phyloP scores from a whole-genome alignment of 2,797 vertebrate genomes.

The Hozukius guyotensis region DNA sequence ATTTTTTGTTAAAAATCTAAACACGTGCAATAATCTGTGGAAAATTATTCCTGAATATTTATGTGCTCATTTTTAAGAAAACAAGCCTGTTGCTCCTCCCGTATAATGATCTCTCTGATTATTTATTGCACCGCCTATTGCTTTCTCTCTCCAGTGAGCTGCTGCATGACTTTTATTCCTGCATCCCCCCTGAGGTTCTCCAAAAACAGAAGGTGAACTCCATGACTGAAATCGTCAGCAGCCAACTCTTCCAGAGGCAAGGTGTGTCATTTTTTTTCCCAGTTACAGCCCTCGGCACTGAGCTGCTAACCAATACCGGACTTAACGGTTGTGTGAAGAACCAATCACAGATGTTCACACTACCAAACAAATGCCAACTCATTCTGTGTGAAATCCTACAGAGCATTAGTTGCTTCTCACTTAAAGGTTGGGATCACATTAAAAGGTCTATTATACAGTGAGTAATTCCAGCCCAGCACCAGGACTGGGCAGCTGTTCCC shows the following conservation, averaged over 20 bases:
- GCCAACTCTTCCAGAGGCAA: slow-evolving; percentile 93
- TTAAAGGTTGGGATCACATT: slow-evolving; percentile 39
- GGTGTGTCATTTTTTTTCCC: slow-evolving; percentile 76
- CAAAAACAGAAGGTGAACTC: slow-evolving; percentile 96
- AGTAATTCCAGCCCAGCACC: slow-evolving; percentile 22
- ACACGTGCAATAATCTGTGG: neutral
- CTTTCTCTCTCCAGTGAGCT: slow-evolving; percentile 85
- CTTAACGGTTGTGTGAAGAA: neutral
- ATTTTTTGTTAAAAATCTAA: neutral
- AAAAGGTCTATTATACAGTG: slow-evolving; percentile 47
- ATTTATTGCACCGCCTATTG: slow-evolving; percentile 7
- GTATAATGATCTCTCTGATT: slow-evolving; percentile 17
- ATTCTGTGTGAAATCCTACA: slow-evolving; percentile 12
- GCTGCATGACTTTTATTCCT: slow-evolving; percentile 93
- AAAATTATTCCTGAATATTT: slow-evolving; percentile 14
- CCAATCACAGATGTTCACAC: neutral
- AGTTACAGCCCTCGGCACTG: neutral
- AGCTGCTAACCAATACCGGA: neutral
- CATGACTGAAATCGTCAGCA: slow-evolving; percentile 95
- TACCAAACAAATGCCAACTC: neutral
- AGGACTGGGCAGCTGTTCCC: slow-evolving; percentile 24
- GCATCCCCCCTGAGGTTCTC: slow-evolving; percentile 91
- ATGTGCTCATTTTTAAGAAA: slow-evolving; percentile 3
- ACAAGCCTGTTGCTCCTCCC: slow-evolving; percentile 14
- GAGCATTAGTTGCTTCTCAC: slow-evolving; percentile 28